Evolutionary conservation across 2,113 vertebrate genomes (phyloP).

Genomic region (Chloropsis cyanopogon): DNA sequence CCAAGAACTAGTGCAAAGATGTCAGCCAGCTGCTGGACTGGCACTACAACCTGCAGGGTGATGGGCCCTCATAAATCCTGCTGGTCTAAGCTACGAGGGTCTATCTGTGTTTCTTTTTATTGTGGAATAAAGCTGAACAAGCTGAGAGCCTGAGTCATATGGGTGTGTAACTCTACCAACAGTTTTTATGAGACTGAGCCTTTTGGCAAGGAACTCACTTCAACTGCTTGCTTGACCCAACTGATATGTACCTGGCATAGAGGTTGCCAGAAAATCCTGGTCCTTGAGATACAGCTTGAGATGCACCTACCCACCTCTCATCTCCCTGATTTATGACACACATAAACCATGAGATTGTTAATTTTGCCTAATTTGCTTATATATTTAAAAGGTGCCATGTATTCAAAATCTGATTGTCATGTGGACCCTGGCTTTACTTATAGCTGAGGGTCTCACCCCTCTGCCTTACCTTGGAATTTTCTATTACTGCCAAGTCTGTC

Average conservation of each 20-base stretch:
- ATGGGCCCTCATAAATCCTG: background rate
- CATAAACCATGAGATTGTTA: background rate
- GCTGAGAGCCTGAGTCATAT: conserved; percentile 21
- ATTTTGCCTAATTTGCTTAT: background rate
- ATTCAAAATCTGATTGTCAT: background rate
- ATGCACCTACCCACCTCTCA: background rate
- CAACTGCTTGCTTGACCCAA: background rate
- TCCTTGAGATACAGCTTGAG: background rate
- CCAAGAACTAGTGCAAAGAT: background rate
- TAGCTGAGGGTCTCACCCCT: background rate
- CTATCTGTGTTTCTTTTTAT: background rate
- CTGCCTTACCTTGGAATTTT: background rate
- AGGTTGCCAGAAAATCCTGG: background rate
- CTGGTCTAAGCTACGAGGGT: background rate
- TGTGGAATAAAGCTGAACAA: conserved; percentile 28
- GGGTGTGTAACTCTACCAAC: background rate
- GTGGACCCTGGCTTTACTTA: background rate
- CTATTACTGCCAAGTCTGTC: background rate
- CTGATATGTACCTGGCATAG: background rate
- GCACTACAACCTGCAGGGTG: background rate
- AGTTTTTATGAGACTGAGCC: background rate
- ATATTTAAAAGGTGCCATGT: background rate
- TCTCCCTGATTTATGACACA: background rate
- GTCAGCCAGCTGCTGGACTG: background rate
- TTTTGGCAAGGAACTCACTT: background rate